phyloP scores from a whole-genome alignment of 2,113 vertebrate genomes.

The Laticauda laticaudata region DNA sequence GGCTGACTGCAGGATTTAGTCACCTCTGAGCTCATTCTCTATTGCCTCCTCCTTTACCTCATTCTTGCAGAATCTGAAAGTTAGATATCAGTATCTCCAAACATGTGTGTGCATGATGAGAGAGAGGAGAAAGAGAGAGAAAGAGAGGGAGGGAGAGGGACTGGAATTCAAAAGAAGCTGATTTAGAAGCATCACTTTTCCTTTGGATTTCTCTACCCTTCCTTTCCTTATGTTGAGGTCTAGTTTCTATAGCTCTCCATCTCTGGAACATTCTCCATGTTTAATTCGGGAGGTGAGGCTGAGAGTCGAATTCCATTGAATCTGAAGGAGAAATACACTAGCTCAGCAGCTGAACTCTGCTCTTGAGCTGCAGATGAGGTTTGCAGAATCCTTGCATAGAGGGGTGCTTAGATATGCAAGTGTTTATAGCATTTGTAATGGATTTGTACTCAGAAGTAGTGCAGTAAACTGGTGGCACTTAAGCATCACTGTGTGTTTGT shows the following conservation, averaged over 20 bases:
- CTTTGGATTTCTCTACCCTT: background rate
- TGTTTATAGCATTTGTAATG: background rate
- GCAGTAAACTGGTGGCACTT: background rate
- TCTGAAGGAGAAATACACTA: background rate
- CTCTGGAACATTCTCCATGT: background rate
- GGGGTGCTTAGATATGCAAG: background rate
- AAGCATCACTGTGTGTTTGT: background rate
- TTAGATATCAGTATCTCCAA: background rate
- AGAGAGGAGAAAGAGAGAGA: no score
- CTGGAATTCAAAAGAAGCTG: background rate
- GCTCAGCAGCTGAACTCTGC: background rate
- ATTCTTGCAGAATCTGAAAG: background rate
- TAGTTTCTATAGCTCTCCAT: background rate
- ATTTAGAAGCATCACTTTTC: background rate
- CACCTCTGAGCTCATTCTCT: background rate
- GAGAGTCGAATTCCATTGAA: background rate
- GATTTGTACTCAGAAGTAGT: background rate
- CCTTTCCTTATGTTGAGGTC: background rate
- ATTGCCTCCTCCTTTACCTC: background rate
- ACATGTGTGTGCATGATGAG: background rate
- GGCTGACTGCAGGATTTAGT: background rate
- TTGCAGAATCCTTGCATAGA: background rate
- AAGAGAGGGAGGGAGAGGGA: no score
- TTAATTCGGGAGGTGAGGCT: background rate
- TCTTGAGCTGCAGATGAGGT: background rate